phyloP scores from a whole-genome alignment of 2,797 vertebrate genomes.

The Choloepus didactylus region DNA sequence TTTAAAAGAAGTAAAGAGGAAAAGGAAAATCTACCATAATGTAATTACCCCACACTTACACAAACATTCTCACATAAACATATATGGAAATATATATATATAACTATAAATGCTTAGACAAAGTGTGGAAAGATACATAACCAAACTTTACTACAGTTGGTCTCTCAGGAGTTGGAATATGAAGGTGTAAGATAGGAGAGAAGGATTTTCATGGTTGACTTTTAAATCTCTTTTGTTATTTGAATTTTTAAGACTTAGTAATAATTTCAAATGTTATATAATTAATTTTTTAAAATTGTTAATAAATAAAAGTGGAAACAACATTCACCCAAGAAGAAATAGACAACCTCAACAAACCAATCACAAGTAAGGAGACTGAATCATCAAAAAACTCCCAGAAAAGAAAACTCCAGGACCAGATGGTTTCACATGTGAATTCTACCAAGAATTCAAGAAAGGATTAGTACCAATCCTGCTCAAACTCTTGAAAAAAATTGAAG shows the following conservation, averaged over 20 bases:
- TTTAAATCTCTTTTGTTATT: constrained; percentile 10
- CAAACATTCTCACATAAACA: not conserved
- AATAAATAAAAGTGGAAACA: not conserved
- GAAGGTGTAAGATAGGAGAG: not conserved
- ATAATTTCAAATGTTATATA: not conserved
- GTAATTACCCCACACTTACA: not conserved
- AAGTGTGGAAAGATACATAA: not conserved
- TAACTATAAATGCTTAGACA: not conserved
- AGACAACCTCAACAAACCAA: too few species aligned
- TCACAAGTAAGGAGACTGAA: too few species aligned
- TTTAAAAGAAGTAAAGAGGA: not conserved
- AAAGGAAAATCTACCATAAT: not conserved
- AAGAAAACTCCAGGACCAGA: too few species aligned
- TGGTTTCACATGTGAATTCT: too few species aligned
- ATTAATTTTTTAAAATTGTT: too few species aligned
- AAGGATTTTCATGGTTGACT: not conserved
- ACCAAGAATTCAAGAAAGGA: too few species aligned
- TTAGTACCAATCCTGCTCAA: too few species aligned
- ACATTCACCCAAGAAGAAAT: too few species aligned
- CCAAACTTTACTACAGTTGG: not conserved
- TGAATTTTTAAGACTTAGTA: constrained; percentile 4
- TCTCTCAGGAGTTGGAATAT: not conserved
- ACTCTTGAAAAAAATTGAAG: too few species aligned
- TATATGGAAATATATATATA: not conserved
- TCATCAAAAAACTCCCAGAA: too few species aligned